Percentiles rank a stretch among this genome's conserved stretches.
phyloP scores from a whole-genome alignment of 1,140 invertebrate species.

The Heterodera schachtii region DNA sequence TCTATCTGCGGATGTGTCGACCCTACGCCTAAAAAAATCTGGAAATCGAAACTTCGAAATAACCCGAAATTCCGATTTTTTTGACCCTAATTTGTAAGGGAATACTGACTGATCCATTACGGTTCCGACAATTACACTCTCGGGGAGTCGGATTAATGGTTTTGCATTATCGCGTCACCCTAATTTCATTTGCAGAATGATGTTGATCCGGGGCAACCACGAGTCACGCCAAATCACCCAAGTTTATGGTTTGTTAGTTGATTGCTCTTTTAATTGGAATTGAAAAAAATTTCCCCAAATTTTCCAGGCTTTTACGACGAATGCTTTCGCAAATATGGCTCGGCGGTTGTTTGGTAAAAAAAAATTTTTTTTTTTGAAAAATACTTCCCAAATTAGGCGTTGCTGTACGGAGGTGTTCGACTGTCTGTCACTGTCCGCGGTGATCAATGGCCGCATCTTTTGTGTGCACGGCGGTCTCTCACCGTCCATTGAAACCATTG shows the following conservation, averaged over 20 bases:
- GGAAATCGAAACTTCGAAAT: too few relatives aligned
- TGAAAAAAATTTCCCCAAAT: not conserved
- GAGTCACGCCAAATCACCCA: constrained; percentile 98
- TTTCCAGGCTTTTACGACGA: constrained; percentile 80
- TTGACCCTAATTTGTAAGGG: too few relatives aligned
- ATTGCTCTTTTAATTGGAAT: not conserved
- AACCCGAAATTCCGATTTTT: too few relatives aligned
- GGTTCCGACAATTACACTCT: too few relatives aligned
- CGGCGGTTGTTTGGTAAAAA: constrained; percentile 82
- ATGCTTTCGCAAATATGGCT: constrained; percentile 97
- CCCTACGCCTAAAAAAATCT: too few relatives aligned
- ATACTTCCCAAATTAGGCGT: constrained; percentile 69
- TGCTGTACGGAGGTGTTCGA: constrained; percentile 92
- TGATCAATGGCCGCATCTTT: constrained; percentile 98
- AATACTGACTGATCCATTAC: too few relatives aligned
- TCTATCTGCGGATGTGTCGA: too few relatives aligned
- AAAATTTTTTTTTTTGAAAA: constrained; percentile 5
- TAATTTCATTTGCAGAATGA: constrained; percentile 75
- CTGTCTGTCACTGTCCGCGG: constrained; percentile 93
- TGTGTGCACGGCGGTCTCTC: constrained; percentile 99
- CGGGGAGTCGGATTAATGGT: too few relatives aligned
- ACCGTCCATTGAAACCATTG: constrained; percentile 89
- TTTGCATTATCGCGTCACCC: too few relatives aligned
- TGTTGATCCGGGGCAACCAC: constrained; percentile 91
- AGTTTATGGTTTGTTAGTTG: constrained; percentile 56